phyloP scores from a whole-genome alignment of 1,140 invertebrate genomes.

The Bradynema listronoti region DNA sequence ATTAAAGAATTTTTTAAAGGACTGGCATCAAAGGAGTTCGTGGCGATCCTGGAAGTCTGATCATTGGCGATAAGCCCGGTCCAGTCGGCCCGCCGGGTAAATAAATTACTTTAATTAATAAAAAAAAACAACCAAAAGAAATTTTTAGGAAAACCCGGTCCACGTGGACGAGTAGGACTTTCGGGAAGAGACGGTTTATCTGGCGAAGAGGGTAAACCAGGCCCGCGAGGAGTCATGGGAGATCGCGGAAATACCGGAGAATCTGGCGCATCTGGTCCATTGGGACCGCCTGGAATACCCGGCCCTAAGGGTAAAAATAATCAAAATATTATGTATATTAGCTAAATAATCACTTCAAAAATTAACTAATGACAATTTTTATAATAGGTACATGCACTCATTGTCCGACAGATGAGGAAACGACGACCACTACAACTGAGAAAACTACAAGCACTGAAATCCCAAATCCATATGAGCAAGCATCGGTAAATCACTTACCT shows the following conservation, averaged over 20 bases:
- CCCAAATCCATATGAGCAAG: no score
- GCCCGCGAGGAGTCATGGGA: neutral
- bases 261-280: constrained; percentile 4
- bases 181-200: constrained; percentile 14
- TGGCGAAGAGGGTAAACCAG: neutral
- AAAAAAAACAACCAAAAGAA: neutral
- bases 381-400: constrained; percentile 6
- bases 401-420: neutral
- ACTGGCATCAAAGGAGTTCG: no score
- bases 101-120: neutral
- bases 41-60: no score
- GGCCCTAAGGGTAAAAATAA: constrained; percentile 12
- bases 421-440: neutral
- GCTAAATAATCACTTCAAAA: neutral
- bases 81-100: neutral
- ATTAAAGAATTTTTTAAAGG: no score
- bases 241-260: constrained; percentile 9
- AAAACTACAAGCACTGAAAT: constrained; percentile 2
- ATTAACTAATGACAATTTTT: neutral
- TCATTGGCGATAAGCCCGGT: no score
- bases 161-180: constrained; percentile 4
- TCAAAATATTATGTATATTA: neutral
- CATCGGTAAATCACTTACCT: neutral
- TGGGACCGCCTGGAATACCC: constrained; percentile 10
- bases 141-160: constrained; percentile 11